Evolutionary conservation across 2,113 vertebrate species (phyloP).

Genomic region (Steatornis caripensis): DNA sequence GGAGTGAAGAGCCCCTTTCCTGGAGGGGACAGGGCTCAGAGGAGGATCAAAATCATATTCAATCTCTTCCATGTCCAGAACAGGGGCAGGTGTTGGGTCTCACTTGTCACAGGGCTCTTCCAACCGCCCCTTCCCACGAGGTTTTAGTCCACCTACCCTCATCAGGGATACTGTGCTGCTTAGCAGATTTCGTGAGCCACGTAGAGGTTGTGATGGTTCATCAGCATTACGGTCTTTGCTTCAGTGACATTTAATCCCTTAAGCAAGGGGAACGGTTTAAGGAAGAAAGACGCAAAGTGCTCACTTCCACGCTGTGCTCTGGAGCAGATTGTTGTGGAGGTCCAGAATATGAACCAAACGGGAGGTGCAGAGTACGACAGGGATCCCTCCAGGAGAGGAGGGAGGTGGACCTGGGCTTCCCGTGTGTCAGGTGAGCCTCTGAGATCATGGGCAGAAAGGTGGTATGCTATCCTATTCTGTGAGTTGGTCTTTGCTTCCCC

Average conservation of each 20-base stretch:
- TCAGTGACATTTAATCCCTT: neutral
- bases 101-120: neutral
- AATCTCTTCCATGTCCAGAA: neutral
- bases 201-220: neutral
- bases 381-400: neutral
- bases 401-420: neutral
- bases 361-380: accelerated
- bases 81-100: neutral
- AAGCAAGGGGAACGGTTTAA: no score
- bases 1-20: neutral
- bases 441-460: accelerated
- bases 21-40: neutral
- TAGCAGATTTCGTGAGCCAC: accelerated
- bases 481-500: neutral
- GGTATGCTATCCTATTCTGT: accelerated
- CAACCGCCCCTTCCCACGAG: neutral
- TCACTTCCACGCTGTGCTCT: no score
- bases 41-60: neutral
- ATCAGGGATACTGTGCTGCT: neutral
- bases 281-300: neutral
- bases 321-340: neutral
- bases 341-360: neutral
- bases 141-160: neutral
- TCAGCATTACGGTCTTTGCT: neutral
- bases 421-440: neutral